phyloP scores from a whole-genome alignment of 2,888 invertebrate species.

The Eupsilia transversa region DNA sequence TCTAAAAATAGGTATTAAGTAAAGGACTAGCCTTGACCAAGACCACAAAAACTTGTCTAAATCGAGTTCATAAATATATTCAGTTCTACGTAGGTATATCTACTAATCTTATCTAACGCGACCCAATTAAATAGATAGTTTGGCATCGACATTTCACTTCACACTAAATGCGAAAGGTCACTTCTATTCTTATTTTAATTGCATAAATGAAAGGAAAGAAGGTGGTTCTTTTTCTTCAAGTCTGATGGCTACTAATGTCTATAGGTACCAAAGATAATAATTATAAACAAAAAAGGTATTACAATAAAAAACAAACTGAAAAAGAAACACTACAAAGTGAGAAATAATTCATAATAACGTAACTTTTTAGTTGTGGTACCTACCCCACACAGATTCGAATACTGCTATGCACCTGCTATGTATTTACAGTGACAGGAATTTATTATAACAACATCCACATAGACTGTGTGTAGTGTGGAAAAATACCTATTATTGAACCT shows the following conservation, averaged over 20 bases:
- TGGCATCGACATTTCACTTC: conserved; percentile 12
- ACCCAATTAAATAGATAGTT: conserved; percentile 11
- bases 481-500: no score
- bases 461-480: no score
- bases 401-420: no score
- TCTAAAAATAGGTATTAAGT: not conserved
- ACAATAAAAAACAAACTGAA: no score
- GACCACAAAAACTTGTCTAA: not conserved
- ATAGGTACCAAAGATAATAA: no score
- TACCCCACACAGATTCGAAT: no score
- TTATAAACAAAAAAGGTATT: no score
- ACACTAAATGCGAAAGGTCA: conserved; percentile 14
- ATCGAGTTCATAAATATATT: not conserved
- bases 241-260: not conserved
- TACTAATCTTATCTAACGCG: not conserved
- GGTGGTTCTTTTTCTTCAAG: not conserved
- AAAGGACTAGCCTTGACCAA: not conserved
- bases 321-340: no score
- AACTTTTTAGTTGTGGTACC: no score
- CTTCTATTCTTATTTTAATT: conserved; percentile 8
- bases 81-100: not conserved
- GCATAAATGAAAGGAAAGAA: not conserved
- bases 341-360: no score
- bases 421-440: no score
- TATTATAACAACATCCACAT: no score